Conservation (phyloP, 1,140 invertebrate species). For the Drosophila persimilis region DNA sequence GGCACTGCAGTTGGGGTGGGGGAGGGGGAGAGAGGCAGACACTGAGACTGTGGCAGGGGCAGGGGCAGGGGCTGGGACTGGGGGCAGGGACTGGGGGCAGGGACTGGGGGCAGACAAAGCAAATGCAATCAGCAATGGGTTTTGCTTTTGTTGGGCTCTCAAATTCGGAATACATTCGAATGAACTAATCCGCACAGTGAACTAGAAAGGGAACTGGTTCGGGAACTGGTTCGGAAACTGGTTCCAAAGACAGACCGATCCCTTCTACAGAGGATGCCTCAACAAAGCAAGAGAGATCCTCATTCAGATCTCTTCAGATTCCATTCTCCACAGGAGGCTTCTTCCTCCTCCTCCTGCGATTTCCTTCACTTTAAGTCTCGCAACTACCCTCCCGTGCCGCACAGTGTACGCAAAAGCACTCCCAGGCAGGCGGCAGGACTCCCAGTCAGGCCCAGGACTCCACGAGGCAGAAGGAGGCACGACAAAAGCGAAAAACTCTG, state of each 20-base stretch:
- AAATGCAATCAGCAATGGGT: conserved; percentile 67
- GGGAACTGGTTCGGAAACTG: too few species aligned
- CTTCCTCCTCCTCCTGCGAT: too few species aligned
- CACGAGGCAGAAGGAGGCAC: neutral
- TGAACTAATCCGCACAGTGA: conserved; percentile 37
- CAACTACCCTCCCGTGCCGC: neutral
- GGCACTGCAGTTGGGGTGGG: conserved; percentile 55
- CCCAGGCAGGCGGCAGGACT: too few species aligned
- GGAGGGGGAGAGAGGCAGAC: conserved; percentile 1
- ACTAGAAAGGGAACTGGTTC: conserved; percentile 2
- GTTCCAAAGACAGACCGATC: too few species aligned
- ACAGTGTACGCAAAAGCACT: conserved; percentile 23
- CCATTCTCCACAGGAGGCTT: too few species aligned
- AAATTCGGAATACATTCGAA: conserved; percentile 47
- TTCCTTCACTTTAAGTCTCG: too few species aligned
- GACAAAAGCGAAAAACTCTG: conserved; percentile 45
- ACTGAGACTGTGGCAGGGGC: neutral
- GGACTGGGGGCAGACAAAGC: conserved; percentile 41
- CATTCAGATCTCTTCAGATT: too few species aligned
- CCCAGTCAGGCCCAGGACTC: too few species aligned
- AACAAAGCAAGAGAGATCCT: too few species aligned
- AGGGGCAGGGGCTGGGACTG: neutral
- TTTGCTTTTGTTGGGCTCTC: conserved; percentile 51
- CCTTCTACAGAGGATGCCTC: too few species aligned
- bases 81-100: conserved; percentile 14